phyloP scores from a whole-genome alignment of 2,888 invertebrate species.

The Epinotia ramella region DNA sequence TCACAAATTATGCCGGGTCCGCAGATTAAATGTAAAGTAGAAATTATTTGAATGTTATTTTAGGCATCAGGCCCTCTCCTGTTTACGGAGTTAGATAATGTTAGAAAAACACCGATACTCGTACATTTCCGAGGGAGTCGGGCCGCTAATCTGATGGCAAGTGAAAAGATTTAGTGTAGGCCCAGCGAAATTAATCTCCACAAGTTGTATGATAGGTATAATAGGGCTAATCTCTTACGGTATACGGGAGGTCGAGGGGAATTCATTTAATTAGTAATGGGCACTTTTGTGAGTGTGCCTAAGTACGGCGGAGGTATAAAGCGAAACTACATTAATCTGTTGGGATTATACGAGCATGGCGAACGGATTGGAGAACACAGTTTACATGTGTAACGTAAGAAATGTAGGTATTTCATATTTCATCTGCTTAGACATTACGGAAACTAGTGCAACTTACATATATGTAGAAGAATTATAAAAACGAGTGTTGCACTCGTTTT shows the following conservation, averaged over 20 bases:
- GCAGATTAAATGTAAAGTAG: conserved; percentile 38
- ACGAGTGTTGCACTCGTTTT: no score
- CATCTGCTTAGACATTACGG: neutral
- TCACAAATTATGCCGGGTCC: conserved; percentile 33
- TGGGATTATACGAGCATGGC: neutral
- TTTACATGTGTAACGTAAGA: conserved; percentile 6
- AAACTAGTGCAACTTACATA: no score
- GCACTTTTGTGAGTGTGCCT: conserved; percentile 40
- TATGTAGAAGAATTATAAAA: no score
- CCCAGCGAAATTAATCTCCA: conserved; percentile 70
- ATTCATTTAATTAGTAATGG: conserved; percentile 50
- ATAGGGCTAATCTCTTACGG: conserved; percentile 48
- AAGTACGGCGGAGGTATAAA: conserved; percentile 8
- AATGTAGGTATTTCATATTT: neutral
- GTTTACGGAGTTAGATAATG: conserved; percentile 73
- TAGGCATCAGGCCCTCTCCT: conserved; percentile 60
- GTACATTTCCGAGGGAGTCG: conserved; percentile 65
- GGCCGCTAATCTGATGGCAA: conserved; percentile 77
- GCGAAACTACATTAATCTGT: conserved; percentile 24
- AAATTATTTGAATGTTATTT: conserved; percentile 56
- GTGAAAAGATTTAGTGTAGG: conserved; percentile 78
- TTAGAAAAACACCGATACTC: conserved; percentile 73
- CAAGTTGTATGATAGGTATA: conserved; percentile 51
- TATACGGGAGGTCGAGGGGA: conserved; percentile 44
- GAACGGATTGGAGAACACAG: conserved; percentile 7